Evolutionary conservation across 2,113 vertebrate species (phyloP).

Genomic region (Diadophis punctatus): DNA sequence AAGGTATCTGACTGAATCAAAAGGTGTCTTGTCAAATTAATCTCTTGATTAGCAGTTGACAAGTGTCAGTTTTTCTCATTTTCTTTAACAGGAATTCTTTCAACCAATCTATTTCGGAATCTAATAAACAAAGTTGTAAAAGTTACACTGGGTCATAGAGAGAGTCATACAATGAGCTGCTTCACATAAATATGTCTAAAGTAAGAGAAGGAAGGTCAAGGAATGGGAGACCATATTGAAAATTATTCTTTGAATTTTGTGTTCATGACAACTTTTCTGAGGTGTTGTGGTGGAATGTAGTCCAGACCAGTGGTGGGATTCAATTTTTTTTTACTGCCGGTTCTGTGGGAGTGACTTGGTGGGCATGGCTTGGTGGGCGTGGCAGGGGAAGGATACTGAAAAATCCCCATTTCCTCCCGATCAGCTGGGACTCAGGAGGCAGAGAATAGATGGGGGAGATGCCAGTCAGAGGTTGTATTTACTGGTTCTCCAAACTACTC

Average conservation of each 20-base stretch:
- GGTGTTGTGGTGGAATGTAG: background rate
- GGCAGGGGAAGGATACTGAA: too few relatives aligned
- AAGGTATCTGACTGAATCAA: background rate
- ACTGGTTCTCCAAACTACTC: too few relatives aligned
- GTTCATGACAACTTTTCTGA: background rate
- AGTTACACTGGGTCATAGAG: background rate
- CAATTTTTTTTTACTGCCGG: too few relatives aligned
- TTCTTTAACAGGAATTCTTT: background rate
- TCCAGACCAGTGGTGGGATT: background rate
- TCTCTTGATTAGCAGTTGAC: constrained; percentile 14
- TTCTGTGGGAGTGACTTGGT: too few relatives aligned
- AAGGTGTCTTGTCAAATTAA: background rate
- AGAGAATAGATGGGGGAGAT: too few relatives aligned
- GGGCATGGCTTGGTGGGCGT: too few relatives aligned
- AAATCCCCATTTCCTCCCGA: too few relatives aligned
- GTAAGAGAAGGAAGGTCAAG: constrained; percentile 10
- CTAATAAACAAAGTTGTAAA: background rate
- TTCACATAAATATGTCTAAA: constrained; percentile 30
- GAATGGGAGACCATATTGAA: background rate
- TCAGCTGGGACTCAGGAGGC: too few relatives aligned
- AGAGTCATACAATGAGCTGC: background rate
- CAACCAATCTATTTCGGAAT: background rate
- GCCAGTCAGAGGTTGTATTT: too few relatives aligned
- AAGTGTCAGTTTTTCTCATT: background rate
- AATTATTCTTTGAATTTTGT: constrained; percentile 45